phyloP scores from a whole-genome alignment of 2,797 vertebrate species.

The Mormyrus proboscirostris region DNA sequence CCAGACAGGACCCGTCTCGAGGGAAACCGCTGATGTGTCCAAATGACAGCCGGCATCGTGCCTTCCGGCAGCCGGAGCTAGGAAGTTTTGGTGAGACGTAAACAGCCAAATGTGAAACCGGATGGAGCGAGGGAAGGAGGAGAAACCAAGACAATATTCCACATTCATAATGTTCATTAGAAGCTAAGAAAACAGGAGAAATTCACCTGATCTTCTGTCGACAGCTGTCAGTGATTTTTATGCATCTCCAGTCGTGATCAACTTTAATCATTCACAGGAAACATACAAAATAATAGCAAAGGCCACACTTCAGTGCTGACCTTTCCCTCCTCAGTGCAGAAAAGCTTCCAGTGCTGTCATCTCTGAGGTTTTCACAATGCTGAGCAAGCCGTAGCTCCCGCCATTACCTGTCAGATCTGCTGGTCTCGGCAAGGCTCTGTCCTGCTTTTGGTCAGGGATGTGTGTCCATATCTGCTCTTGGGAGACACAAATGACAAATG shows the following conservation, averaged over 20 bases:
- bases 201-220: not conserved
- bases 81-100: not conserved
- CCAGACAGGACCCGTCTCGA: not conserved
- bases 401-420: not conserved
- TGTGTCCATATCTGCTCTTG: not conserved
- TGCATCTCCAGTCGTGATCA: not conserved
- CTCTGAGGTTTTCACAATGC: not conserved
- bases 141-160: not conserved
- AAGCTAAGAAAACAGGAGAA: not conserved
- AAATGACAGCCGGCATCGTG: not conserved
- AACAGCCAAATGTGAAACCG: not conserved
- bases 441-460: not conserved
- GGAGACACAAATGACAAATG: not conserved
- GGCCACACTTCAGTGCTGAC: not conserved
- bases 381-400: not conserved
- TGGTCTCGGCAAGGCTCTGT: not conserved
- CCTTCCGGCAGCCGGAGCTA: not conserved
- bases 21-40: not conserved
- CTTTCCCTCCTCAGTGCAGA: not conserved
- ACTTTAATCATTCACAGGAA: not conserved
- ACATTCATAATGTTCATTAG: not conserved
- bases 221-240: not conserved
- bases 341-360: not conserved
- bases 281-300: not conserved
- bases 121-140: not conserved